A percentile compares a stretch with the other conserved stretches of the same genome.
Evolutionary conservation across 2,888 invertebrate species (phyloP).

Genomic region (Selenia dentaria): DNA sequence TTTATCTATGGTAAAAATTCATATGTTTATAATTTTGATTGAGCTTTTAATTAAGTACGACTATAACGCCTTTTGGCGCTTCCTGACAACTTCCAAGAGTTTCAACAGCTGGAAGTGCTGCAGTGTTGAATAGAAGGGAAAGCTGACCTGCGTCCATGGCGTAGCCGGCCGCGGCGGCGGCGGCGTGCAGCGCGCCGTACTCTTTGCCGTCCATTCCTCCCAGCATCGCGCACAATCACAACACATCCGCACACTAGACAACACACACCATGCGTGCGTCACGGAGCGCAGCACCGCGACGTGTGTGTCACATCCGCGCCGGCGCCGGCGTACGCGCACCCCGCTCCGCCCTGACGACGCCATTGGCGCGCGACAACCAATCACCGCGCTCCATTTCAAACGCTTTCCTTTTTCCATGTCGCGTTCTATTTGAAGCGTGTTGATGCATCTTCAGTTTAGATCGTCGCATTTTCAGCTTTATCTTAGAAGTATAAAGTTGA

Average conservation of each 20-base stretch:
- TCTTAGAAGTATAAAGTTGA: slow-evolving; percentile 1
- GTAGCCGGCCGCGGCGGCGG: slow-evolving; percentile 73
- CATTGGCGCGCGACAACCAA: slow-evolving; percentile 77
- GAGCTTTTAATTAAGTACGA: too few species aligned
- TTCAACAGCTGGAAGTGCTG: not conserved
- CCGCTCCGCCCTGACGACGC: slow-evolving; percentile 60
- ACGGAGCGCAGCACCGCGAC: slow-evolving; percentile 49
- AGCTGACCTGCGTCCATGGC: slow-evolving; percentile 71
- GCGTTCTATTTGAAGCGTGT: slow-evolving; percentile 80
- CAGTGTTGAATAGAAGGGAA: not conserved
- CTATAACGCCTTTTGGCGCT: too few species aligned
- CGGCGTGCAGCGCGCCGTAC: slow-evolving; percentile 79
- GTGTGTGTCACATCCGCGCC: slow-evolving; percentile 46
- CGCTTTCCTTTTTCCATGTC: slow-evolving; percentile 79
- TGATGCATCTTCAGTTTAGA: slow-evolving; percentile 59
- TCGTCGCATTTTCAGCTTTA: slow-evolving; percentile 41
- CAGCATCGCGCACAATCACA: slow-evolving; percentile 69
- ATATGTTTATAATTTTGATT: too few species aligned
- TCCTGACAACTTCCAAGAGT: too few species aligned
- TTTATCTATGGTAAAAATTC: too few species aligned
- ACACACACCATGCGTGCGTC: slow-evolving; percentile 44
- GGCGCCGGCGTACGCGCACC: slow-evolving; percentile 50
- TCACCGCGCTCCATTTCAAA: slow-evolving; percentile 80
- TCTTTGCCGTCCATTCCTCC: slow-evolving; percentile 81
- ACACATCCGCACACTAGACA: slow-evolving; percentile 32